phyloP scores from a whole-genome alignment of 2,888 invertebrate genomes.

The Autographa pulchrina region DNA sequence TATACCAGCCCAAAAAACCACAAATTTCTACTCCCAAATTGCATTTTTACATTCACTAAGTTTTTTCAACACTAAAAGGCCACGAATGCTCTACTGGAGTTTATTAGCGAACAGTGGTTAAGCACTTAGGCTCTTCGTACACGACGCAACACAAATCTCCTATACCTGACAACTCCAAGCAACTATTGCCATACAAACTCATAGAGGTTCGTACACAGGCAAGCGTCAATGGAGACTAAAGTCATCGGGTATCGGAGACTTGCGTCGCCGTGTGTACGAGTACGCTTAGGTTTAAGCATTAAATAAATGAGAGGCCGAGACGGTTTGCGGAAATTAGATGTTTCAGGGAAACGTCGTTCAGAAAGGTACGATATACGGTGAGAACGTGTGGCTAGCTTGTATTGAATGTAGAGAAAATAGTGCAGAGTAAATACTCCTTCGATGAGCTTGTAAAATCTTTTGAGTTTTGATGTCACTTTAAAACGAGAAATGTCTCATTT shows the following conservation, averaged over 20 bases:
- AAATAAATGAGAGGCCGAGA: conserved; percentile 50
- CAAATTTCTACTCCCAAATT: neutral
- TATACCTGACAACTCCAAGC: no score
- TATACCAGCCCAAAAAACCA: neutral
- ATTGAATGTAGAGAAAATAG: conserved; percentile 15
- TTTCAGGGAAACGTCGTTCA: conserved; percentile 51
- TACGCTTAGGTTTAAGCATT: conserved; percentile 39
- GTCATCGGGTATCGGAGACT: no score
- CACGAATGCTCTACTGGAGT: conserved; percentile 24
- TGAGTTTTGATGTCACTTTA: no score
- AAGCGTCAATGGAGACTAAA: no score
- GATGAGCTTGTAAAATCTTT: no score
- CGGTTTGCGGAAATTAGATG: conserved; percentile 68
- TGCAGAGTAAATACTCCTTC: neutral
- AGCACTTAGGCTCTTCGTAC: conserved; percentile 14
- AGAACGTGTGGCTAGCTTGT: conserved; percentile 5
- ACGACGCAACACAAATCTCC: no score
- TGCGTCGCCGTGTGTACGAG: no score
- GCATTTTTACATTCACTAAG: neutral
- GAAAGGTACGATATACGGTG: conserved; percentile 23
- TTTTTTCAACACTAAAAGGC: conserved; percentile 17
- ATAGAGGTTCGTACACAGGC: no score
- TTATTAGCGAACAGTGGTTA: conserved; percentile 38
- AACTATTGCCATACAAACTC: no score
- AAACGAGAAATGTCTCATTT: no score